Evolutionary conservation across 2,888 invertebrate species (phyloP), one percentile per base, ranked within the genome.

Genomic region (Tiphia femorata): DNA sequence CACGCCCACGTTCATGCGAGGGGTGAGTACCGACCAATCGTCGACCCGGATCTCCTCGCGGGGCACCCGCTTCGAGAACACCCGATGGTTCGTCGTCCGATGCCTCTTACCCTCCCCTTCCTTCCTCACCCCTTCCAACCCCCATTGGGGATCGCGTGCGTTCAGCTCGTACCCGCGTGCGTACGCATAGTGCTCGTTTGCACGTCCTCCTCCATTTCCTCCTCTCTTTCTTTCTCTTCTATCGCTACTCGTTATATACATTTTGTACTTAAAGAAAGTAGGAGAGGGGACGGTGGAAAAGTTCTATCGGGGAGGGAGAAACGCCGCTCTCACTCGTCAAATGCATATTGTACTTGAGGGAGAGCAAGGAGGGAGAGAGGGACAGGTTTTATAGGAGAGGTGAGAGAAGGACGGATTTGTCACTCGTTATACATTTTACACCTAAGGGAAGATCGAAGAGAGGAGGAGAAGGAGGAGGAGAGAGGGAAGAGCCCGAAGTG

Each of bases 21-120:
- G 73, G 77, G 80, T 78, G 75, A 63, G 61, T 46, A 59, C 62
- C 79, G 74, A 80, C 82, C 82, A 81, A 82, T 81, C 79, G 73
- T 62, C 67, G 76, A 53, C 67, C 71, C 60, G 74, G 73, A 70
- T 75, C 75, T 72, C 73, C 70, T 67, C 67, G 63, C 64, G 64
- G 54, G 59, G 48, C 57, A 14, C 61, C 56, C 51, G 35, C 50
- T 51, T 65, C 62, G 58, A 57, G 67, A 64, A 61, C 63, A 64
- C 61, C 60, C 61, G 58, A 72, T 62, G 59, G 57, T 66, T 21
- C 58, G 55, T 63, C 53, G 58, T 49, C 58, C 59, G 59, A 54
- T 64, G 63, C 58, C 55, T 58, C 62, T 62, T 60, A 48, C 55
- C 40, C 57, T 56, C 48, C 38, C 42, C 20, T 49, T 17, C 44